Evolutionary conservation across 2,888 invertebrate species (phyloP), one percentile per base, ranked within the genome.

Genomic region (Chrysopilus asiliformis): DNA sequence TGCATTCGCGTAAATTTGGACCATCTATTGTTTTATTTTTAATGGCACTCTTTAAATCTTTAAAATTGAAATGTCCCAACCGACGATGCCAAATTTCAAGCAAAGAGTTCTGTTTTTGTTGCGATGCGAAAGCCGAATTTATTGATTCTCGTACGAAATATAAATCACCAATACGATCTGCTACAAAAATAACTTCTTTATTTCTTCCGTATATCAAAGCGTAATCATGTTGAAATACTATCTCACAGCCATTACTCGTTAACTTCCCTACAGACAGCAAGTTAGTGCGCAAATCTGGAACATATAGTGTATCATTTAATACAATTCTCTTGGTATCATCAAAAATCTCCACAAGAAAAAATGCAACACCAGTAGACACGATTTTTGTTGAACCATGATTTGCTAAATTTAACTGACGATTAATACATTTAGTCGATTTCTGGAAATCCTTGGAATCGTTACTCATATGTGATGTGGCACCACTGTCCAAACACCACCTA

Each of bases 271-370:
- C 34, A 3, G 25, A 34, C 10, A 34, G 24, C 10, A 34, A 6
- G 17, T 34, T 34, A 9, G 34, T 34, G 2, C 25, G 25, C 2
- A 34, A 6, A 25, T 34, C 25, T 17, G 34, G 34, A 3, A 34
- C 34, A 15, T 25, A 17, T 15, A 34, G 12, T n/a, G 34, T 25
- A 2, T 34, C 34, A 3, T n/a, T 4, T 8, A 13, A 15, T 14
- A 6, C 12, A 2, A 34, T 12, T 6, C 16, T 26, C n/a, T 13
- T 22, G 4, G 2, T 5, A 4, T 4, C 2, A 25, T 26, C 10
- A 4, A 17, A n/a, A 6, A 12, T 4, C 12, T 4, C 9, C 4
- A 12, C 16, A 4, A 13, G 10, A 15, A 34, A 7, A 5, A 3
- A 4, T 16, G 17, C 25, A n/a, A 4, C 17, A 26, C 34, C 34